Percentiles rank a stretch among this genome's conserved stretches.
These are phyloP conservation scores for Cactoblastis cactorum DNA, from an alignment of 2,888 invertebrate genomes.

Conservation along the genomic window DNA sequence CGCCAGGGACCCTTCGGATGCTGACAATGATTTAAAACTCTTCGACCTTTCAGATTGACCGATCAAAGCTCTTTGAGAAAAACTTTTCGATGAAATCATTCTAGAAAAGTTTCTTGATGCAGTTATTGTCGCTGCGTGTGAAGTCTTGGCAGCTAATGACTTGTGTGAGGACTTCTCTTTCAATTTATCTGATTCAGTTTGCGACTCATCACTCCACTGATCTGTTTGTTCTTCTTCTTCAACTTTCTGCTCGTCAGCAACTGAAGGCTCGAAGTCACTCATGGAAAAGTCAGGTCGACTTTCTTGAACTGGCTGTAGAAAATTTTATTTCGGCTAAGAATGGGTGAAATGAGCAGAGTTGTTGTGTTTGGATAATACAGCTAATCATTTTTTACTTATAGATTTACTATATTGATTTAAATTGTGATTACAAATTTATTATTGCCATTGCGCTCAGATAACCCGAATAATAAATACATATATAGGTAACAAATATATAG, in stretches of 20 bases:
- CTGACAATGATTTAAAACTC: background rate
- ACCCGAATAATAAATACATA: no score
- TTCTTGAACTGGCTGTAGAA: conserved; percentile 19
- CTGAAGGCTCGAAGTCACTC: conserved; percentile 35
- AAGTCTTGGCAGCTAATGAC: background rate
- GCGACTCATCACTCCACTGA: conserved; percentile 40
- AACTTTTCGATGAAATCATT: conserved; percentile 6
- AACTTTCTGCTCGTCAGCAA: conserved; percentile 28
- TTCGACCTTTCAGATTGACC: background rate
- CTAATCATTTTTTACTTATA: no score
- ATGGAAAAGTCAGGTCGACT: conserved; percentile 33
- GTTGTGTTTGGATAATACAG: no score
- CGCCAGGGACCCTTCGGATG: background rate
- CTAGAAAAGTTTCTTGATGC: conserved; percentile 6
- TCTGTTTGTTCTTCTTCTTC: conserved; percentile 38
- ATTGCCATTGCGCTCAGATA: no score
- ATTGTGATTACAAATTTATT: no score
- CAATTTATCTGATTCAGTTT: conserved; percentile 25
- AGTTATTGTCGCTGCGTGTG: background rate
- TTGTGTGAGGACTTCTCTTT: conserved; percentile 16
- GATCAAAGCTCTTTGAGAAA: background rate
- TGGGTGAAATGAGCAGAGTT: no score
- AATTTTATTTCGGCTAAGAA: background rate
- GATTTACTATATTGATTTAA: no score
- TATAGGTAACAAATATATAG: no score